Conservation (phyloP, 2,797 vertebrate species). For the Hylomyscus alleni region DNA sequence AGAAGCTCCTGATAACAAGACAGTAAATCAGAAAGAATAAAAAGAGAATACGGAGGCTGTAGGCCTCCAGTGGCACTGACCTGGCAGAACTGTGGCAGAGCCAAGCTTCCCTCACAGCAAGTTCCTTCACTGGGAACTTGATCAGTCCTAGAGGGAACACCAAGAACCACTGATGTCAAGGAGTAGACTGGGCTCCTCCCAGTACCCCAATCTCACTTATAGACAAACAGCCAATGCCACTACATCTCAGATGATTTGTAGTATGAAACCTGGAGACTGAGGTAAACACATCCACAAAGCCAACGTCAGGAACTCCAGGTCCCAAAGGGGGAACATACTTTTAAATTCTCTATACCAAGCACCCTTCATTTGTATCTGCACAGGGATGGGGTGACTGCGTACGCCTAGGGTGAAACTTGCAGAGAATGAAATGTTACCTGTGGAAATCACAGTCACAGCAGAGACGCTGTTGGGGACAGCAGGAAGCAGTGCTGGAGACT, state of each 20-base stretch:
- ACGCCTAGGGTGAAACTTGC: neutral
- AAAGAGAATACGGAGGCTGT: neutral
- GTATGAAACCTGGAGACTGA: neutral
- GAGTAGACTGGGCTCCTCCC: neutral
- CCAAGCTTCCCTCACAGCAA: neutral
- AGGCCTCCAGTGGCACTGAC: neutral
- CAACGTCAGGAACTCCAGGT: neutral
- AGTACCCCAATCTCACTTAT: neutral
- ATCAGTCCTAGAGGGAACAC: neutral
- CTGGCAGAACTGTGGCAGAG: neutral
- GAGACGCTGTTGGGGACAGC: neutral
- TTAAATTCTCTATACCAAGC: neutral
- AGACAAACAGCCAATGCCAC: neutral
- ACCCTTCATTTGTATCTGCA: neutral
- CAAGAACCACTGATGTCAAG: fast-evolving
- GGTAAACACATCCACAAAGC: neutral
- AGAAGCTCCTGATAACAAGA: neutral
- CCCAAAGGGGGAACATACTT: neutral
- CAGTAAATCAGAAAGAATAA: neutral
- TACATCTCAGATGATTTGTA: neutral
- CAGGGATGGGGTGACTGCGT: neutral
- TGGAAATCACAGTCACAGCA: neutral
- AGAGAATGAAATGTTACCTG: neutral
- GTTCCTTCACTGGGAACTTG: neutral
- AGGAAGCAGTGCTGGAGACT: neutral